Percentiles rank a stretch among this genome's conserved stretches.
Conservation (phyloP, 2,888 invertebrate genomes). For the Acanthosoma haemorrhoidale region DNA sequence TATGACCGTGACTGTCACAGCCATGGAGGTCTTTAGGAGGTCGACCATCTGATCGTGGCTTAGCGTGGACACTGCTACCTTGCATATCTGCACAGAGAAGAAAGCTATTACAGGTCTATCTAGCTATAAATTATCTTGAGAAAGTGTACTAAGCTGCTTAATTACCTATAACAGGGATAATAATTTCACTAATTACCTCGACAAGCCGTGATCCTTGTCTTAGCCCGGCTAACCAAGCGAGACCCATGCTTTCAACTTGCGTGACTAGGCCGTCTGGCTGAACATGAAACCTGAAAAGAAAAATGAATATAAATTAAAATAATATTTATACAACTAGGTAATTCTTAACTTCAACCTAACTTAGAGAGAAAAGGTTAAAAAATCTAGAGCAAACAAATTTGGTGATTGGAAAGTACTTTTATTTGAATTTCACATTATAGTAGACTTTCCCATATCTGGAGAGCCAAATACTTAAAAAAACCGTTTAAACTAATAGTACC, state of each 20-base stretch:
- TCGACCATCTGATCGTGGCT: slow-evolving; percentile 91
- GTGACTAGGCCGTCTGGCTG: slow-evolving; percentile 91
- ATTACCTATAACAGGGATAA: neutral
- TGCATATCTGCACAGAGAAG: slow-evolving; percentile 57
- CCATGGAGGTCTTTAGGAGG: slow-evolving; percentile 78
- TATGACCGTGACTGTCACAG: slow-evolving; percentile 77
- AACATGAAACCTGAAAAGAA: slow-evolving; percentile 60
- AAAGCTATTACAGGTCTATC: neutral
- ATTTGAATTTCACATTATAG: no score
- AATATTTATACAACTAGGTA: no score
- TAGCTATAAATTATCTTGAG: neutral
- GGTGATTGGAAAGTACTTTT: no score
- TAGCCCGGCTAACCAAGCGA: slow-evolving; percentile 76
- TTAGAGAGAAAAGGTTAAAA: no score
- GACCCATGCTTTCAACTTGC: slow-evolving; percentile 72
- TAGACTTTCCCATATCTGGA: no score
- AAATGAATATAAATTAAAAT: no score
- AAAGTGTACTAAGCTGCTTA: neutral
- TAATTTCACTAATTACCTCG: slow-evolving; percentile 51
- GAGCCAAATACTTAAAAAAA: no score
- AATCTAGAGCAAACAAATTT: no score
- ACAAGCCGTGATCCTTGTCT: slow-evolving; percentile 83
- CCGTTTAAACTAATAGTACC: no score
- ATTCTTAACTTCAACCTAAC: no score
- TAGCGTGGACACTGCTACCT: slow-evolving; percentile 81